Evolutionary conservation across 2,797 vertebrate species (phyloP).

Genomic region (Erpetoichthys calabaricus): DNA sequence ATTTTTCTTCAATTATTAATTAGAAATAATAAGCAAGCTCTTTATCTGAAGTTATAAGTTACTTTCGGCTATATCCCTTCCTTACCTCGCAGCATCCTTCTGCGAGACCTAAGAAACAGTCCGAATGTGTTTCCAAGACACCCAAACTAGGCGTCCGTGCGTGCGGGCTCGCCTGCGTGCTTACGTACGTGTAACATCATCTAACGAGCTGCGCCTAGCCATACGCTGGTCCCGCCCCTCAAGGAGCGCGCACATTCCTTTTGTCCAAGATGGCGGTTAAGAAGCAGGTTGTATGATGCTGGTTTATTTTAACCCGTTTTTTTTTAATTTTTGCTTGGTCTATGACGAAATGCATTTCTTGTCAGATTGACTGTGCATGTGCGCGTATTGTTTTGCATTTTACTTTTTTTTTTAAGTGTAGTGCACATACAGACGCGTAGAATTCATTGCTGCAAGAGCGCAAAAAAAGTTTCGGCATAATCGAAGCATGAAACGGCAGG

Average conservation of each 20-base stretch:
- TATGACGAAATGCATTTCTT: neutral
- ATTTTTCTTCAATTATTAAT: too few relatives aligned
- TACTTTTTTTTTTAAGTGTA: neutral
- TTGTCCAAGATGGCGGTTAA: constrained; percentile 89
- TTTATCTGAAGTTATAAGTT: too few relatives aligned
- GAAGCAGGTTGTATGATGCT: constrained; percentile 30
- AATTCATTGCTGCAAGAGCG: constrained; percentile 17
- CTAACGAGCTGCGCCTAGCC: constrained; percentile 18
- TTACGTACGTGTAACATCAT: neutral
- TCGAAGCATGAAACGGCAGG: constrained; percentile 75
- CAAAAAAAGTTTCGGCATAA: constrained; percentile 41
- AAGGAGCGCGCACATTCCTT: constrained; percentile 69
- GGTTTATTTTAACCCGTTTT: constrained; percentile 34
- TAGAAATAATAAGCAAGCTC: too few relatives aligned
- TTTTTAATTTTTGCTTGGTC: constrained; percentile 16
- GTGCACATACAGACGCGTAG: too few relatives aligned
- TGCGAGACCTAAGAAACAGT: too few relatives aligned
- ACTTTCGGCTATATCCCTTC: too few relatives aligned
- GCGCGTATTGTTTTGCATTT: constrained; percentile 7
- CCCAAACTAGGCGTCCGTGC: too few relatives aligned
- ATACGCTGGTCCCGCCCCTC: constrained; percentile 28
- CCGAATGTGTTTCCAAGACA: too few relatives aligned
- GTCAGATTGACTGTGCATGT: neutral
- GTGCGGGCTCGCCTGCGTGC: neutral
- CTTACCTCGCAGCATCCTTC: too few relatives aligned